Base-by-base conservation (phyloP, 2,888 invertebrate species). In the Eupithecia subumbrata region DNA sequence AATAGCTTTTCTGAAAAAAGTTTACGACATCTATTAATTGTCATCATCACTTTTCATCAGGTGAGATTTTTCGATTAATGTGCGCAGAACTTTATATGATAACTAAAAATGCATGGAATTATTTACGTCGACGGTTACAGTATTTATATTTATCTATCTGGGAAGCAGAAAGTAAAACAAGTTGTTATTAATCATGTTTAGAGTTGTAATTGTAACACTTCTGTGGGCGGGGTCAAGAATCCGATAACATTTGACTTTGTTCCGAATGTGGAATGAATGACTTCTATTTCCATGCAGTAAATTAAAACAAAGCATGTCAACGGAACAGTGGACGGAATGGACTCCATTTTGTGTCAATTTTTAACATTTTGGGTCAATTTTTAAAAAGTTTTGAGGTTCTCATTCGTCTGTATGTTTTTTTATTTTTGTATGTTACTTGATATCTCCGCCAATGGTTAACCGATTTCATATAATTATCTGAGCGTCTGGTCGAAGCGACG, bases 231-330 rank as follows among this genome's bases (percentile, higher is more conserved):
- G 74, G 70, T 73, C 75, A 56, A 52, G 69, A 70, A 52, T 71
- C 34, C 52, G 78, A 78, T 78, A 78, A 78, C 76, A 75, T 78
- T 76, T 78, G 76, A 78, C 76, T 43, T 69, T 73, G 72, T 73
- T 74, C 72, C 64, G 70, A 78, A 73, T 74, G 74, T 71, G 72
- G 56, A 63, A 60, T 75, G 71, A 68, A 67, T 67, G n/a, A n/a
- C 40, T 67, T 37, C 37, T 67, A n/a, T 40, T 67, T 25, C 25
- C 5, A 67, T 66, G 40, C 66, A 67, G 16, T 60, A 22, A 60
- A 25, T 25, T 60, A 25, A 22, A 25, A 25, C 60, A 14, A 60
- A 22, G 5, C 56, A n/a, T 52, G n/a, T 56, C 4, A 22, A 25
- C 14, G 25, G 12, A 25, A 12, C 25, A 22, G 18, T 22, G 60